Percentiles rank a stretch among this genome's conserved stretches.
Evolutionary conservation across 2,888 invertebrate genomes (phyloP).

Genomic region (Drosophila cognata): DNA sequence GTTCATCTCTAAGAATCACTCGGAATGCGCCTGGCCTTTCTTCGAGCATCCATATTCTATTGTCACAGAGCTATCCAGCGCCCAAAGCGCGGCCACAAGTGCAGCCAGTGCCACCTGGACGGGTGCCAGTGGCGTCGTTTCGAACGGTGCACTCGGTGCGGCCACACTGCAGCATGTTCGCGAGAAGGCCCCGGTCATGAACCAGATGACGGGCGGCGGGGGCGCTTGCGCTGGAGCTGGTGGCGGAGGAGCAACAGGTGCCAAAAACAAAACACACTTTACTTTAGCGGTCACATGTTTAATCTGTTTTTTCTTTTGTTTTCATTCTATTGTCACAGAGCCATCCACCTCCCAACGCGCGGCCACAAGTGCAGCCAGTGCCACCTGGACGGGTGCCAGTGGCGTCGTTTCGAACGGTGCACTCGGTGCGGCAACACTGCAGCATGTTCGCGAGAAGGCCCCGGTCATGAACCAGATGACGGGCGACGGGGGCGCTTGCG

Average conservation of each 20-base stretch:
- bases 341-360: neutral
- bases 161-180: constrained; percentile 78
- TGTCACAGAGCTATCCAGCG: too few relatives aligned
- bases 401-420: constrained; percentile 49
- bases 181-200: constrained; percentile 67
- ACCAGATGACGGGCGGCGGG: constrained; percentile 67
- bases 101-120: constrained; percentile 75
- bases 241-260: constrained; percentile 70
- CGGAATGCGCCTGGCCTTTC: constrained; percentile 99
- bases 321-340: too few relatives aligned
- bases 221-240: constrained; percentile 18
- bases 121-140: constrained; percentile 65
- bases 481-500: neutral
- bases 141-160: constrained; percentile 69
- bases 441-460: constrained; percentile 80
- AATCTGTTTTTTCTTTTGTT: too few relatives aligned
- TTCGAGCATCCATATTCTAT: constrained; percentile 94
- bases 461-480: constrained; percentile 74
- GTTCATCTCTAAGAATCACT: constrained; percentile 96
- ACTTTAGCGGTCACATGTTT: too few relatives aligned
- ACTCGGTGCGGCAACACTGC: constrained; percentile 69
- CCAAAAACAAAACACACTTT: constrained; percentile 2
- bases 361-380: constrained; percentile 50
- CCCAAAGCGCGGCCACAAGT: neutral
- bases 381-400: constrained; percentile 80